These are phyloP conservation scores for Atrichornis clamosus DNA, from an alignment of 2,113 vertebrate genomes.

Conservation along the genomic window DNA sequence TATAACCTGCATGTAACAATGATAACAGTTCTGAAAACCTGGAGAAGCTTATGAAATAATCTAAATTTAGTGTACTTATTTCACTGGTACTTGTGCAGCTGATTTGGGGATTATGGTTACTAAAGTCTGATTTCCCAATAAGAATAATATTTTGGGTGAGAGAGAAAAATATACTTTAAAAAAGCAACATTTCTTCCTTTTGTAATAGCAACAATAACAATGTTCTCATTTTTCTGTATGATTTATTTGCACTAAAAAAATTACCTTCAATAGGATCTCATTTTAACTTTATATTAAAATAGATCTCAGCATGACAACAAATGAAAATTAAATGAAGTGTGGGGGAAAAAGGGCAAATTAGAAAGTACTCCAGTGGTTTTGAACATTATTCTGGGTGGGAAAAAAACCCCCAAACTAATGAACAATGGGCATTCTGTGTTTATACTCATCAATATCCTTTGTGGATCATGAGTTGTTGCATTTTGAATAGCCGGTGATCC, in stretches of 20 bases:
- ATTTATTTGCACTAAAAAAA: background rate
- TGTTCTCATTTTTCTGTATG: background rate
- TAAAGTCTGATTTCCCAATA: background rate
- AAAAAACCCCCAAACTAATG: background rate
- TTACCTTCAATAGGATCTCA: background rate
- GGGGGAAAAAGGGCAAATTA: background rate
- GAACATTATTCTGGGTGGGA: background rate
- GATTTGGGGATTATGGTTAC: background rate
- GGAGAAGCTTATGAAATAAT: background rate
- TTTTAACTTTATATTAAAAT: background rate
- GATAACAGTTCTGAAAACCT: background rate
- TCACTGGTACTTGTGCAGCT: background rate
- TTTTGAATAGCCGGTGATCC: background rate
- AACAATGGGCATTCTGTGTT: background rate
- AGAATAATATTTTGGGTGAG: background rate
- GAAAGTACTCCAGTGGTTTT: background rate
- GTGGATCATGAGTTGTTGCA: background rate
- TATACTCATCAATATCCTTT: background rate
- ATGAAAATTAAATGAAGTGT: background rate
- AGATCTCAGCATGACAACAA: background rate
- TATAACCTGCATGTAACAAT: background rate
- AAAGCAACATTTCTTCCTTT: background rate
- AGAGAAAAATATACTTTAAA: background rate
- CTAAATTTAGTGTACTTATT: background rate
- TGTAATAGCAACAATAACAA: background rate